phyloP scores from a whole-genome alignment of 2,113 vertebrate genomes.

The Oncorhynchus kisutch region DNA sequence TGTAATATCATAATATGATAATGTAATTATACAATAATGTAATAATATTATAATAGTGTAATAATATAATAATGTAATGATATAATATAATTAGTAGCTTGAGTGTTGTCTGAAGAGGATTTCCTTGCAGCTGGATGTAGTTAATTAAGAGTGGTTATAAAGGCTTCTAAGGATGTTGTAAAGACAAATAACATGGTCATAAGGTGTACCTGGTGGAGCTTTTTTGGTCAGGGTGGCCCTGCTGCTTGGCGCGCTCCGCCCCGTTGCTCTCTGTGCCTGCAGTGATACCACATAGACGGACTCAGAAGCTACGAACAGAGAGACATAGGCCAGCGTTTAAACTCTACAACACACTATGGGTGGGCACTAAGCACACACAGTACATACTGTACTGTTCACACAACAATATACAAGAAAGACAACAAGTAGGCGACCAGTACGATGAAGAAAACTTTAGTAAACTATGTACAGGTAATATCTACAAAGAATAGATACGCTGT shows the following conservation, averaged over 20 bases:
- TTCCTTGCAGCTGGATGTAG: not conserved
- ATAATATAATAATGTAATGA: too few relatives aligned
- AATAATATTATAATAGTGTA: too few relatives aligned
- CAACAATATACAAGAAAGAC: not conserved
- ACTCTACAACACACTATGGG: constrained; percentile 53
- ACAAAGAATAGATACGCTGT: too few relatives aligned
- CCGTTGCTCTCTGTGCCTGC: constrained; percentile 82
- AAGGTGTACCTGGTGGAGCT: constrained; percentile 76
- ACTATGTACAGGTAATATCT: too few relatives aligned
- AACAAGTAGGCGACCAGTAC: too few relatives aligned
- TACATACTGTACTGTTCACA: not conserved
- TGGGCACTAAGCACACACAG: constrained; percentile 20
- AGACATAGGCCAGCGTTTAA: constrained; percentile 71
- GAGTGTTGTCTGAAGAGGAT: too few relatives aligned
- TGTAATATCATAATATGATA: too few relatives aligned
- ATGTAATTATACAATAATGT: too few relatives aligned
- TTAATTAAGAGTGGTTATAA: not conserved
- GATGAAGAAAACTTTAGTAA: too few relatives aligned
- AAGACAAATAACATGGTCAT: too few relatives aligned
- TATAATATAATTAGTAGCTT: too few relatives aligned
- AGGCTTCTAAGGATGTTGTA: too few relatives aligned
- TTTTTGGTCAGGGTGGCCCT: constrained; percentile 79
- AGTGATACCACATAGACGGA: constrained; percentile 95
- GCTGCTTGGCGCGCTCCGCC: constrained; percentile 79
- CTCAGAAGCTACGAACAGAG: constrained; percentile 85